A percentile compares a stretch with the other conserved stretches of the same genome.
phyloP scores from a whole-genome alignment of 2,797 vertebrate species.

The Vireo griseus region DNA sequence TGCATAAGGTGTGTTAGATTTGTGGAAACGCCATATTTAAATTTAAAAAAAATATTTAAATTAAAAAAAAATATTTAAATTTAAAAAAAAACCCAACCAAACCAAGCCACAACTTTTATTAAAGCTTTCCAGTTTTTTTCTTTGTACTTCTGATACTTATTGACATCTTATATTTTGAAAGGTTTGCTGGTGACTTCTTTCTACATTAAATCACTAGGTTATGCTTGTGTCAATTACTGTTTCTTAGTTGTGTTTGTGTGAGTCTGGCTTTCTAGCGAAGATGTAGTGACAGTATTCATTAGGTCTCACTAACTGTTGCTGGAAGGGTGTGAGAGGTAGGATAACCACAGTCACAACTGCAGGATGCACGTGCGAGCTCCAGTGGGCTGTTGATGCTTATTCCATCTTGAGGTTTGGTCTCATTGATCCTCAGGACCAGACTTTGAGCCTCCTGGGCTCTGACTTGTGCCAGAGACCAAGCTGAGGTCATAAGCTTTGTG shows the following conservation, averaged over 20 bases:
- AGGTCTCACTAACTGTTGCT: neutral
- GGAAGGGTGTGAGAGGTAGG: neutral
- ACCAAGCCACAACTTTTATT: neutral
- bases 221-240: neutral
- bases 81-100: accelerated
- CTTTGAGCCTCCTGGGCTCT: neutral
- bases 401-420: neutral
- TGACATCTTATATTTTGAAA: neutral
- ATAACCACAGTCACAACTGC: no score
- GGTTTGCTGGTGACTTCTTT: neutral
- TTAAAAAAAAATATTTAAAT: neutral
- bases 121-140: neutral
- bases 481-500: neutral
- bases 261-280: neutral
- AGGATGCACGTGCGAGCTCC: neutral
- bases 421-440: neutral
- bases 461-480: neutral
- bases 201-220: neutral
- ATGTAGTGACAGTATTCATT: neutral
- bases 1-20: neutral
- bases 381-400: neutral
- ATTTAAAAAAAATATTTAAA: accelerated
- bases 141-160: neutral
- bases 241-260: neutral
- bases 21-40: neutral